phyloP scores from a whole-genome alignment of 2,113 vertebrate genomes.

The Pionites leucogaster region DNA sequence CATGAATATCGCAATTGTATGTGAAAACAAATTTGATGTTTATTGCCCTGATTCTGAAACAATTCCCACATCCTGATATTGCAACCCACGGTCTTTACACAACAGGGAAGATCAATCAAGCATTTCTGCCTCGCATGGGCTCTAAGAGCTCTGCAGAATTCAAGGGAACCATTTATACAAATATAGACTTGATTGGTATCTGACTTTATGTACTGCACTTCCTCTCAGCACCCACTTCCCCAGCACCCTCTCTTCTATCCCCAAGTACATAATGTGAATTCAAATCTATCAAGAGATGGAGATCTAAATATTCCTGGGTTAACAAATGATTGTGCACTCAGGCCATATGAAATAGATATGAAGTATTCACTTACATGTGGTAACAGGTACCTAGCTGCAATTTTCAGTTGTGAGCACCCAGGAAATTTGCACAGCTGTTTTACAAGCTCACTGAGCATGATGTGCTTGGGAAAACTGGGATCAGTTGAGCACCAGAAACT shows the following conservation, averaged over 20 bases:
- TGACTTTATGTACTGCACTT: background rate
- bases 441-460: background rate
- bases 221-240: background rate
- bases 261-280: background rate
- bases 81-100: background rate
- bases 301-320: background rate
- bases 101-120: background rate
- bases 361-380: background rate
- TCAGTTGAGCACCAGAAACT: background rate
- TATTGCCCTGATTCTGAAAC: background rate
- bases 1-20: background rate
- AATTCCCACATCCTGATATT: background rate
- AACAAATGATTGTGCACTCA: background rate
- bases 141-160: background rate
- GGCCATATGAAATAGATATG: background rate
- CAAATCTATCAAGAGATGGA: background rate
- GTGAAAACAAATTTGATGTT: background rate
- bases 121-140: background rate
- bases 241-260: background rate
- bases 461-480: background rate
- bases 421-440: constrained; percentile 38
- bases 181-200: background rate
- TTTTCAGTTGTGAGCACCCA: background rate
- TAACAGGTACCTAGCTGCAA: background rate
- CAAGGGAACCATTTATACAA: background rate